Conservation (phyloP, 1,140 invertebrate species). For the Micrasema longulum region DNA sequence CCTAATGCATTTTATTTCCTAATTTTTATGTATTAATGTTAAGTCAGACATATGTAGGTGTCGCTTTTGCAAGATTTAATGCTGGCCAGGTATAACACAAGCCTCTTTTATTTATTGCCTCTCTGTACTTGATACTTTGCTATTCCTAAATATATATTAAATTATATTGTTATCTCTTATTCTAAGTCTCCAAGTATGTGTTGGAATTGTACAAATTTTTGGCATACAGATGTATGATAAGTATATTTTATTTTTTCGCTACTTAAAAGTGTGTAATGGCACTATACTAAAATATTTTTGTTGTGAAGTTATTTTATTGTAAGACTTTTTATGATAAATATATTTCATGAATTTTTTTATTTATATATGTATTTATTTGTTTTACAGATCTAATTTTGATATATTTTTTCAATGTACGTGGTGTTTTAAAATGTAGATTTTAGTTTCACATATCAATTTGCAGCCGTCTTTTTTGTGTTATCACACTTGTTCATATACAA, state of each 20-base stretch:
- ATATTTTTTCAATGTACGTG: neutral
- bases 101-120: constrained; percentile 29
- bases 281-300: constrained; percentile 20
- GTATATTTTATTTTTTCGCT: constrained; percentile 35
- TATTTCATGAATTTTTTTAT: constrained; percentile 10
- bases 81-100: constrained; percentile 18
- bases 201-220: constrained; percentile 39
- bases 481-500: neutral
- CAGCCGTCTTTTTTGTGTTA: neutral
- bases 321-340: constrained; percentile 4
- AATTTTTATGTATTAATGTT: constrained; percentile 17
- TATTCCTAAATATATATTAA: constrained; percentile 29
- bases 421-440: constrained; percentile 17
- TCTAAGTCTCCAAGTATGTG: constrained; percentile 24
- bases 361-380: constrained; percentile 16
- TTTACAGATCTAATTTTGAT: constrained; percentile 23
- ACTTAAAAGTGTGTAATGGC: constrained; percentile 26
- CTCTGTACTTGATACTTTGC: constrained; percentile 29
- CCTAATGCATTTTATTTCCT: constrained; percentile 45
- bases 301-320: constrained; percentile 37
- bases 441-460: constrained; percentile 14
- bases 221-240: constrained; percentile 29
- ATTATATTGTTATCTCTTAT: constrained; percentile 34
- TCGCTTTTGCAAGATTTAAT: constrained; percentile 34
- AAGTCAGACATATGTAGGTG: constrained; percentile 13